phyloP scores from a whole-genome alignment of 2,113 vertebrate genomes.

The Clarias batrachus region DNA sequence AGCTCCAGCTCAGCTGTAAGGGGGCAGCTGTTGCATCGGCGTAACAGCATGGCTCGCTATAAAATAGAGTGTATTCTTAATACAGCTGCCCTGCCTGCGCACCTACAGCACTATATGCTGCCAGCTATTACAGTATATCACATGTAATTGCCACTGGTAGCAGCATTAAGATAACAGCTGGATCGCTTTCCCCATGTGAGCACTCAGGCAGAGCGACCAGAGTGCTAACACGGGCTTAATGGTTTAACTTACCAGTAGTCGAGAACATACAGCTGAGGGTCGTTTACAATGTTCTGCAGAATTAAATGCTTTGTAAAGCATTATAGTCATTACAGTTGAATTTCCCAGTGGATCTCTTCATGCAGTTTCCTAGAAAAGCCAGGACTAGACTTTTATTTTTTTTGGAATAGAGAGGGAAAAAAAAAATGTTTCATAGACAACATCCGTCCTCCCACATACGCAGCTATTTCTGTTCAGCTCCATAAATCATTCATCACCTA shows the following conservation, averaged over 20 bases:
- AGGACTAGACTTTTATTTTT: not conserved
- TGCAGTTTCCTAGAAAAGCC: not conserved
- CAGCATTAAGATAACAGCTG: not conserved
- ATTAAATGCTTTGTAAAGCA: constrained; percentile 58
- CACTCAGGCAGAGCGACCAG: not conserved
- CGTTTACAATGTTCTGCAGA: not conserved
- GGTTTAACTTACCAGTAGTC: constrained; percentile 44
- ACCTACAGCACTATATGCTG: constrained; percentile 12
- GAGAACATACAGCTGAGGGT: not conserved
- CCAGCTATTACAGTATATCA: constrained; percentile 38
- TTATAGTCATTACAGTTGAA: constrained; percentile 19
- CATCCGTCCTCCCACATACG: constrained; percentile 40
- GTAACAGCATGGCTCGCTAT: not conserved
- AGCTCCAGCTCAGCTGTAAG: not conserved
- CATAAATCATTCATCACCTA: constrained; percentile 62
- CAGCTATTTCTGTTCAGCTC: constrained; percentile 61
- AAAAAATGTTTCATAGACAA: constrained; percentile 32
- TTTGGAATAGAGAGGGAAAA: not conserved
- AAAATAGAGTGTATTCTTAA: constrained; percentile 6
- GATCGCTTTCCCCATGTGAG: constrained; percentile 19
- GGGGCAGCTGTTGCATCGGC: not conserved
- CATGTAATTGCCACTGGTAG: not conserved
- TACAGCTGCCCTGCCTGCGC: not conserved
- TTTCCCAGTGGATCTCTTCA: not conserved
- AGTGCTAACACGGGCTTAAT: constrained; percentile 35